phyloP scores from a whole-genome alignment of 2,113 vertebrate species.

The Sinosuthora webbiana region DNA sequence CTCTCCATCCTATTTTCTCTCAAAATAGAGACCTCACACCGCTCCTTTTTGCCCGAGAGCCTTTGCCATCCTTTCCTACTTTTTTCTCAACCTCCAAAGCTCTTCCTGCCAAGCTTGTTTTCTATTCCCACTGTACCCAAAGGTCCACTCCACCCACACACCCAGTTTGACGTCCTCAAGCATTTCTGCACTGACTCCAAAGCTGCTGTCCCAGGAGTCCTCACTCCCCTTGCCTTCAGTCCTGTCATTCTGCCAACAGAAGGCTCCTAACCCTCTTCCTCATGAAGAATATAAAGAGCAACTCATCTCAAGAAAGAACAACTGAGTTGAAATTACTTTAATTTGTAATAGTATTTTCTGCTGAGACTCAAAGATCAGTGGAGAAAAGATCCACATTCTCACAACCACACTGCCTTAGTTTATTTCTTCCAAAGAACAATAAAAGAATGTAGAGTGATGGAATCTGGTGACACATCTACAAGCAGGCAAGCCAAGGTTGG shows the following conservation, averaged over 20 bases:
- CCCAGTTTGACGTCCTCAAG: not conserved
- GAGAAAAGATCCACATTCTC: not conserved
- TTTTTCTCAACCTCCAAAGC: not conserved
- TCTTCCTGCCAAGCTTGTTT: not conserved
- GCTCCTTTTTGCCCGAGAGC: not conserved
- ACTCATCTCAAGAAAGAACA: not conserved
- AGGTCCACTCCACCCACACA: not conserved
- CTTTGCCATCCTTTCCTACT: not conserved
- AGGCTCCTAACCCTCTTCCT: not conserved
- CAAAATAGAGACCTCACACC: not conserved
- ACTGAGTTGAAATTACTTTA: not conserved
- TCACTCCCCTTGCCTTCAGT: not conserved
- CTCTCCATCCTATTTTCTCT: not conserved
- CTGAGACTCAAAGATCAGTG: not conserved
- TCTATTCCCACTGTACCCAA: not conserved
- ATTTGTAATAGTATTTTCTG: not conserved
- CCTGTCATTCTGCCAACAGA: no score
- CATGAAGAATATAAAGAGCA: not conserved
- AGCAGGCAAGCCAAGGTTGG: not conserved
- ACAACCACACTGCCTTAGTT: not conserved
- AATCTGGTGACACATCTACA: not conserved
- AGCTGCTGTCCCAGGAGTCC: not conserved
- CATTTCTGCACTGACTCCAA: not conserved
- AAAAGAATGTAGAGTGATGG: not conserved
- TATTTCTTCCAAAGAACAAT: not conserved